Base-by-base conservation (phyloP, 2,888 invertebrate genomes). In the Plagodis dolabraria region DNA sequence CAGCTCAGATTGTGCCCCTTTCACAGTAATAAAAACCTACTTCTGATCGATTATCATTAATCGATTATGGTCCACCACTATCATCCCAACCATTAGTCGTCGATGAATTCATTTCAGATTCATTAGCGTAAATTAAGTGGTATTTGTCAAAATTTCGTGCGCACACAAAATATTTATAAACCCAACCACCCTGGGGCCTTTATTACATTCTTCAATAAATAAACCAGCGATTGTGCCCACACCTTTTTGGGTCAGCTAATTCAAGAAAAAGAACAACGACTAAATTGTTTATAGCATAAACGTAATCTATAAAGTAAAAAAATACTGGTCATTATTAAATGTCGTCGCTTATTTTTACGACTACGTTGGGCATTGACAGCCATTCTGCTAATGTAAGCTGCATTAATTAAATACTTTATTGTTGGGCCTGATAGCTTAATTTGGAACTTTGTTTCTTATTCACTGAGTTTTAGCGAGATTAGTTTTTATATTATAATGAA, bases 71-170 rank as follows among this genome's bases (percentile, higher is more conserved):
- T 64, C 64, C 85, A 79, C 54, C 86, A 81, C 86, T 87, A 83
- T 63, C 64, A 55, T 50, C 67, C 70, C 68, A 57, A 60, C 80
- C 83, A 84, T 88, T 82, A 79, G 78, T 83, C 80, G 82, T 81
- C 81, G 77, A 79, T 81, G 85, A 87, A 89, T 87, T 86, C 80
- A 87, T 88, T 89, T 84, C 66, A 83, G 80, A 83, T 87, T 92
- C 88, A 90, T 91, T 92, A 90, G 87, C 85, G 85, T 86, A 89
- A 90, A 92, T 92, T 90, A 91, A 92, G 89, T 87, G 83, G 87
- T 91, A 91, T 92, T 90, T 90, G 89, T 91, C 90, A 89, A 88
- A 89, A 85, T 80, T 83, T 85, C 79, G 80, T 80, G 79, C 68
- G 80, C 75, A 82, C 79, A 83, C 85, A 84, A 89, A 89, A 89